Evolutionary conservation across 2,797 vertebrate genomes (phyloP), one percentile per base, ranked within the genome.

Genomic region (Neosilurus mollespiculum): DNA sequence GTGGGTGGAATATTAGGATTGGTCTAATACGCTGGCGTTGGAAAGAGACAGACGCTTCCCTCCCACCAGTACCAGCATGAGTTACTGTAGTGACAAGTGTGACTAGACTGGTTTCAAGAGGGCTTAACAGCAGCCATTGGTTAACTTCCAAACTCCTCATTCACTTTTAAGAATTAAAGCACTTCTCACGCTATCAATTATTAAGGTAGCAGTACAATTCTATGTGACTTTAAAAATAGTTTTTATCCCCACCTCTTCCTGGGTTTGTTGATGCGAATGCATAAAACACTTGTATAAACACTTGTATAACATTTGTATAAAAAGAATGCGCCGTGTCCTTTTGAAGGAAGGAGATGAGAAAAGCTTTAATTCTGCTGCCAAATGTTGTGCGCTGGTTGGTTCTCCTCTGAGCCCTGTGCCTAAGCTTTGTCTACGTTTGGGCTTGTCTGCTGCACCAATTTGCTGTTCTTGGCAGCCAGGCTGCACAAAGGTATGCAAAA

Each of bases 401-500:
- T 82, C 49, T 85, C 83, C 81, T 78, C 76, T 82, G 37, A 77
- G 80, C 66, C 24, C 49, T 49, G 24, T 58, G 15, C 73, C n/a
- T 86, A 76, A 56, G 80, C 54, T 80, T 82, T 82, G 85, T 87
- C 86, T 89, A 84, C 82, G 88, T 89, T 85, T 85, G 85, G 89
- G 85, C 88, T 89, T 87, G 89, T 88, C 87, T 88, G 79, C 80
- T 82, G 62, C 85, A 80, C 71, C 67, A 80, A 81, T 88, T 83
- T 90, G 85, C 88, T 88, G 83, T 85, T 88, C 77, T 87, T 90
- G 88, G 89, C 88, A 87, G 81, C 67, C 37, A 56, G 58, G 64
- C 81, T 66, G 85, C 69, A 67, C 69, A 77, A 71, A 85, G 81
- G 85, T 88, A 87, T 90, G 88, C 87, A 88, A 85, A 90, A 86